Evolutionary conservation across 2,797 vertebrate species (phyloP).

Genomic region (Periparus ater): DNA sequence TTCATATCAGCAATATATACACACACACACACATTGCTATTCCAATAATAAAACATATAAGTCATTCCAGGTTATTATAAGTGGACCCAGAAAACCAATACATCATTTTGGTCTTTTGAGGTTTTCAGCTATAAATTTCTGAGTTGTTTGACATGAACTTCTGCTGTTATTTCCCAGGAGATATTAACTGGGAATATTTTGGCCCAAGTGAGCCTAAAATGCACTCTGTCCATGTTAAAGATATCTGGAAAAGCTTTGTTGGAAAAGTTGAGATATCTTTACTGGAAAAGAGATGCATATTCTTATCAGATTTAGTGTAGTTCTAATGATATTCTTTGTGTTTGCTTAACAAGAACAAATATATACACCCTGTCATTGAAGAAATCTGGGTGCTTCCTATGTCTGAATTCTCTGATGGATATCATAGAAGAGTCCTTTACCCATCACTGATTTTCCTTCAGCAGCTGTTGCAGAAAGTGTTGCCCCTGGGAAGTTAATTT

Average conservation of each 20-base stretch:
- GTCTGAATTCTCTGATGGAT: not conserved
- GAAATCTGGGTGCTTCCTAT: not conserved
- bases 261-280: not conserved
- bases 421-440: constrained; percentile 23
- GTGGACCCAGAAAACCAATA: not conserved
- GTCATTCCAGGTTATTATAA: constrained; percentile 5
- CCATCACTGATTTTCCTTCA: constrained; percentile 45
- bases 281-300: not conserved
- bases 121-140: not conserved
- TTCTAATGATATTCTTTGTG: not conserved
- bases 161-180: not conserved
- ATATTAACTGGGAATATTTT: constrained; percentile 15
- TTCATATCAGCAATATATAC: not conserved
- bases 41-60: constrained; percentile 15
- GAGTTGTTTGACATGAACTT: not conserved
- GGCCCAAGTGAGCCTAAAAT: not conserved
- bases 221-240: not conserved
- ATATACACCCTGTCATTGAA: not conserved
- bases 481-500: constrained; percentile 48
- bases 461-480: not conserved
- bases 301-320: not conserved
- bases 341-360: constrained; percentile 3
- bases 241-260: not conserved
- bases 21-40: not conserved
- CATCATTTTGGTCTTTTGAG: constrained; percentile 13